phyloP scores from a whole-genome alignment of 2,888 invertebrate genomes.

The Sialis fuliginosa region DNA sequence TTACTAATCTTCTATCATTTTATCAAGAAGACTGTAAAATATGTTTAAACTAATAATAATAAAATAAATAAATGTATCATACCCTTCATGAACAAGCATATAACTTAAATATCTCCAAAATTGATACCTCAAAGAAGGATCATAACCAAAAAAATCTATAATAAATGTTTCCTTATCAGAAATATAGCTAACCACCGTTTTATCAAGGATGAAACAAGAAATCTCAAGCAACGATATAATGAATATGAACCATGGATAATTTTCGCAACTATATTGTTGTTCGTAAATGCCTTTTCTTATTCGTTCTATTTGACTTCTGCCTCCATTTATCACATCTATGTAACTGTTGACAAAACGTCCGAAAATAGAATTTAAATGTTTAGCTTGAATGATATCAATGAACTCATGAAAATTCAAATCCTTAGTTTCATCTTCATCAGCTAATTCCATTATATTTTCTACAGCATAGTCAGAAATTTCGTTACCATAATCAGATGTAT shows the following conservation, averaged over 20 bases:
- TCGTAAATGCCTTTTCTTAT: slow-evolving; percentile 59
- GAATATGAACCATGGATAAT: slow-evolving; percentile 84
- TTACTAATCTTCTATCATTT: too few relatives aligned
- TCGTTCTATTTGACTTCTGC: slow-evolving; percentile 17
- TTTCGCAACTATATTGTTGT: slow-evolving; percentile 82
- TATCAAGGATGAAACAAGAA: slow-evolving; percentile 30
- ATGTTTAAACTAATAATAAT: neutral
- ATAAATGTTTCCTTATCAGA: slow-evolving; percentile 60
- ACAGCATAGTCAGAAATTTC: slow-evolving; percentile 52
- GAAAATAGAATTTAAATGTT: slow-evolving; percentile 40
- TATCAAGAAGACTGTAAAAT: neutral
- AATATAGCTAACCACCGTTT: slow-evolving; percentile 18
- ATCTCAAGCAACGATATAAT: slow-evolving; percentile 79
- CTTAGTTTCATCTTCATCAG: slow-evolving; percentile 46
- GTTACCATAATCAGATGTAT: slow-evolving; percentile 38
- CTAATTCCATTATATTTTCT: slow-evolving; percentile 43
- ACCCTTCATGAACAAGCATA: slow-evolving; percentile 93
- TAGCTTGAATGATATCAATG: slow-evolving; percentile 45
- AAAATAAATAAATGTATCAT: slow-evolving; percentile 18
- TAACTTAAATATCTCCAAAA: slow-evolving; percentile 89
- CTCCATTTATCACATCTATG: slow-evolving; percentile 17
- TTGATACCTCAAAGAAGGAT: slow-evolving; percentile 68
- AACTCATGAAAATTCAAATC: slow-evolving; percentile 55
- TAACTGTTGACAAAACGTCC: slow-evolving; percentile 45
- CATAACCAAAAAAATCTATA: slow-evolving; percentile 63